Base-by-base conservation (phyloP, 2,888 invertebrate genomes). In the Parascotia fuliginaria region DNA sequence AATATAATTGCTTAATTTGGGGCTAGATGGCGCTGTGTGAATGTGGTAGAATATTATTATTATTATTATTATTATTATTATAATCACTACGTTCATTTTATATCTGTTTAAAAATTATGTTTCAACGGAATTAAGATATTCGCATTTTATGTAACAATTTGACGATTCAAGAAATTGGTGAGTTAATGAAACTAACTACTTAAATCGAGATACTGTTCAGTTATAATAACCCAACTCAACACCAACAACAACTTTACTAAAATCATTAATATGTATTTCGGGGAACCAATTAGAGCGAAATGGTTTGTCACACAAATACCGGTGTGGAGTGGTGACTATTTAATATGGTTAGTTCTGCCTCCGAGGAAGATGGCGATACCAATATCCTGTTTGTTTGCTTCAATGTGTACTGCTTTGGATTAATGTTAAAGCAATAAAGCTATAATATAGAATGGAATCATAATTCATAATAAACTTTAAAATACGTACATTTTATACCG, bases 321-420 rank as follows among this genome's bases (percentile, higher is more conserved):
- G 33, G 11, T n/a, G n/a, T n/a, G n/a, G n/a, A n/a, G n/a, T 33
- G 15, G 1, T 33, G 33, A 15, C 33, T 33, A 14, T 33, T n/a
- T n/a, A n/a, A 33, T n/a, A 33, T 33, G 33, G 33, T 2, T 9
- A 33, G 14, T 14, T 32, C 11, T 32, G 19, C 19, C 6, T 41
- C 32, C 32, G 41, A 32, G 32, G 22, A 41, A 32, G 19, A 41
- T 22, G 13, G 24, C 32, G 9, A 41, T 19, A 32, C 14, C 15
- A 16, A 33, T 16, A 33, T 33, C 33, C 33, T 33, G 33, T 33
- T 33, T 33, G 16, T 33, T 33, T 33, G 33, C 31, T 4, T 6
- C 16, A 14, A 13, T 12, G 32, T 32, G 9, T 32, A 32, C 24
- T 19, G 11, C 29, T 14, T 33, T 32, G 14, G 14, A 32, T 32